Percentiles rank a stretch among this genome's conserved stretches.
Conservation (phyloP, 2,888 invertebrate genomes). For the Aethes cnicana region DNA sequence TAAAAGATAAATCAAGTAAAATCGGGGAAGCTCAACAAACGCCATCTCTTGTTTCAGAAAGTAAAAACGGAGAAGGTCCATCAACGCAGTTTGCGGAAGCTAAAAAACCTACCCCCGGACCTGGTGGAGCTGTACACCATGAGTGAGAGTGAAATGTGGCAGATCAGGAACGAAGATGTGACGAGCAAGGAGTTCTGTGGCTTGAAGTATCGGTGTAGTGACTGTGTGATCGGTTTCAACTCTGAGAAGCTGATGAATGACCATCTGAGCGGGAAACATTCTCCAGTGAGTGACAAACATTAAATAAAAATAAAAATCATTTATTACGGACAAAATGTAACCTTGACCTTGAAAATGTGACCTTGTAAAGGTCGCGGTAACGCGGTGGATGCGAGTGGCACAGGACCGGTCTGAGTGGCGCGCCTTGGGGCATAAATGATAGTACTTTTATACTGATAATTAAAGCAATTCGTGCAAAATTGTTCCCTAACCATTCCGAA, state of each 20-base stretch:
- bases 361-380: no score
- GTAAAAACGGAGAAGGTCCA: not conserved
- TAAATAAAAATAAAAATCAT: no score
- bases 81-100: slow-evolving; percentile 38
- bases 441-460: no score
- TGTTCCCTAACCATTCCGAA: no score
- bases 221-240: slow-evolving; percentile 60
- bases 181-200: slow-evolving; percentile 48
- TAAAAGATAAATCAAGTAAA: slow-evolving; percentile 1
- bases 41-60: slow-evolving; percentile 1
- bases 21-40: not conserved
- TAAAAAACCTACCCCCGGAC: slow-evolving; percentile 59
- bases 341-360: no score
- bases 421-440: no score
- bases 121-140: slow-evolving; percentile 58
- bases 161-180: slow-evolving; percentile 47
- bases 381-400: no score
- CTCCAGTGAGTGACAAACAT: slow-evolving; percentile 56
- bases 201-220: slow-evolving; percentile 52
- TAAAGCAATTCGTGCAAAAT: no score
- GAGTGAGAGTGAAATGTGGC: slow-evolving; percentile 64
- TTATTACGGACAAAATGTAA: no score
- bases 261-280: slow-evolving; percentile 60
- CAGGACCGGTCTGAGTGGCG: no score
- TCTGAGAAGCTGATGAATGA: slow-evolving; percentile 53